Base-by-base conservation (phyloP, 1,140 invertebrate species). In the Drosophila miranda region DNA sequence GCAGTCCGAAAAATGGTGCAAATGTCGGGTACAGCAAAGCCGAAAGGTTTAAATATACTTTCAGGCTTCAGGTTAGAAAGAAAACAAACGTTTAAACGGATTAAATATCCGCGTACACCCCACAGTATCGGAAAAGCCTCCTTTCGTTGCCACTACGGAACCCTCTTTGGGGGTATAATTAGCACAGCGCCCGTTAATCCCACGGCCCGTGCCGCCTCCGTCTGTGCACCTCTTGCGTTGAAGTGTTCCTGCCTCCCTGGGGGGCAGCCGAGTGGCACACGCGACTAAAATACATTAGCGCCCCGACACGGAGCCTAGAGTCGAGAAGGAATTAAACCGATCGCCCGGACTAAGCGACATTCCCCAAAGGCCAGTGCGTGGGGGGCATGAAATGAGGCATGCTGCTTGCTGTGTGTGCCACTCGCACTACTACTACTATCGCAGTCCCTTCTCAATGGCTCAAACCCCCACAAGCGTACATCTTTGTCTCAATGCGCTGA, bases 251-350 rank as follows among this genome's bases (percentile, higher is more conserved):
- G 4, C 16, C 26, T 48, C 64, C 62, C 64, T 34, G 13, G 50
- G 44, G 51, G n/a, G n/a, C 48, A 41, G 16, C 28, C 38, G 14
- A 50, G 49, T 34, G 43, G 62, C 30, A 82, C 54, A 78, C 68
- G 78, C 74, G 62, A 69, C 55, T 54, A 53, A 81, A 60, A 81
- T 78, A 73, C 73, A 73, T 81, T 76, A 78, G 55, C 52, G 23
- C 58, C 56, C 14, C 14, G 38, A 61, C 44, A 48, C 45, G 34
- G 59, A 53, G 62, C 38, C 56, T 38, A 51, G 21, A 44, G 55
- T 45, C 58, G 58, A 50, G 30, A 14, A 68, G 61, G 46, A 41
- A 80, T 76, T 80, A 54, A 77, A 63, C 50, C 55, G 78, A 79
- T 71, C 59, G 64, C 64, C 54, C 48, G 50, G 61, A 45, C 62